A percentile compares a stretch with the other conserved stretches of the same genome.
Evolutionary conservation across 2,797 vertebrate species (phyloP).

Genomic region (Heliangelus exortis): DNA sequence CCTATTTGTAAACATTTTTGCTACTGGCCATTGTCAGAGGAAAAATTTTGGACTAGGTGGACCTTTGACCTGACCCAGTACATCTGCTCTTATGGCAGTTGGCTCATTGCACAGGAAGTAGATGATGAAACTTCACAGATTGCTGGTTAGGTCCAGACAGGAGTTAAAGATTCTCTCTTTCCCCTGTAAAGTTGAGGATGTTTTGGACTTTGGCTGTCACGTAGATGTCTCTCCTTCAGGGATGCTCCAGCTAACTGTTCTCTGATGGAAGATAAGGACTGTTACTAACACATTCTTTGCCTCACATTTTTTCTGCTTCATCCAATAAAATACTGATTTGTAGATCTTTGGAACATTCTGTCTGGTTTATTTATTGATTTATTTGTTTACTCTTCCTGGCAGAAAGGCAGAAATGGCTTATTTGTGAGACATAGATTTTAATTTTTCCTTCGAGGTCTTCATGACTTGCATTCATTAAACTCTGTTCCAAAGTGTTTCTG

Average conservation of each 20-base stretch:
- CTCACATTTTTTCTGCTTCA: constrained; percentile 5
- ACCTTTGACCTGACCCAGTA: constrained; percentile 1
- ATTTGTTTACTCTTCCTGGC: constrained; percentile 6
- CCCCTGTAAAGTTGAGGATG: neutral
- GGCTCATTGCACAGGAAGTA: neutral
- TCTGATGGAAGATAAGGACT: constrained; percentile 57
- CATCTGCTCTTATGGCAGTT: constrained; percentile 26
- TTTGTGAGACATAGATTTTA: neutral
- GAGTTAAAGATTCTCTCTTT: neutral
- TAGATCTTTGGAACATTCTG: constrained; percentile 18
- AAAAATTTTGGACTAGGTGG: neutral
- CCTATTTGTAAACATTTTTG: neutral
- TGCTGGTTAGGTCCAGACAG: neutral
- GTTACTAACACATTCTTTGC: neutral
- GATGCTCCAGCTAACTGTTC: constrained; percentile 21
- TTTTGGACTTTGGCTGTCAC: neutral
- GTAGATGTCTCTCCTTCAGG: neutral
- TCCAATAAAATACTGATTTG: constrained; percentile 43
- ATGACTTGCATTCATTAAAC: neutral
- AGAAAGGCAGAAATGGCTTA: neutral
- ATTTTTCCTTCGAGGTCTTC: neutral
- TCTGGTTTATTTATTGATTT: constrained; percentile 27
- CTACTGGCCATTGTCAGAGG: neutral
- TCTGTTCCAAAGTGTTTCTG: neutral
- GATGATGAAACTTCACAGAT: constrained; percentile 6